Evolutionary conservation across 2,113 vertebrate species (phyloP).

Genomic region (Syrrhaptes paradoxus): DNA sequence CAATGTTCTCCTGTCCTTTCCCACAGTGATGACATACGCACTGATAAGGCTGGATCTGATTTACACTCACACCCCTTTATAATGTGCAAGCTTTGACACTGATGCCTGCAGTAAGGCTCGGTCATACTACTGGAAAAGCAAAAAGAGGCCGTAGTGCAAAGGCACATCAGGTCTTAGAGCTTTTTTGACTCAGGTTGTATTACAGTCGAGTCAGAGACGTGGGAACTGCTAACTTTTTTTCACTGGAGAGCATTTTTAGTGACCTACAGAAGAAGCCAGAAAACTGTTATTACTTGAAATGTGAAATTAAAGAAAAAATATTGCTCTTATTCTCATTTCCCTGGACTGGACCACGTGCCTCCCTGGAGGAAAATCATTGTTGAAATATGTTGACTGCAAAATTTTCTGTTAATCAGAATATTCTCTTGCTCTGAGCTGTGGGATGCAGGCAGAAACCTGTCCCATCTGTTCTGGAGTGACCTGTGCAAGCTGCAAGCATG

Average conservation of each 20-base stretch:
- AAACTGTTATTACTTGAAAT: constrained; percentile 44
- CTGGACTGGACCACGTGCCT: constrained; percentile 10
- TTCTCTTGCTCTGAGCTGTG: not conserved
- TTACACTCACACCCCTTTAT: not conserved
- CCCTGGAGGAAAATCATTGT: constrained; percentile 28
- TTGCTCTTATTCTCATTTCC: constrained; percentile 16
- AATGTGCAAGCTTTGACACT: not conserved
- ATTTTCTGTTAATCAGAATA: constrained; percentile 39
- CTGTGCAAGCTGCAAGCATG: not conserved
- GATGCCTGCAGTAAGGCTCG: not conserved
- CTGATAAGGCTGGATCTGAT: not conserved
- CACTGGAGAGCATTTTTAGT: not conserved
- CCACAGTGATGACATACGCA: not conserved
- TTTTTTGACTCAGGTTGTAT: not conserved
- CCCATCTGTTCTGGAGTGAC: not conserved
- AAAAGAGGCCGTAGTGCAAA: not conserved
- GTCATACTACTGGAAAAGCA: not conserved
- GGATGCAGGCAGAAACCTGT: constrained; percentile 11
- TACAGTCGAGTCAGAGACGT: not conserved
- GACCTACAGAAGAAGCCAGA: constrained; percentile 37
- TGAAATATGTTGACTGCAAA: constrained; percentile 43
- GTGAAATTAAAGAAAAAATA: constrained; percentile 31
- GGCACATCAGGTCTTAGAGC: not conserved
- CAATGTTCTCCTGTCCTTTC: not conserved
- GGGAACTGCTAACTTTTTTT: constrained; percentile 14